Percentiles rank a stretch among this genome's conserved stretches.
These are phyloP conservation scores for Lanius ludovicianus DNA, from an alignment of 2,113 vertebrate genomes.

Conservation along the genomic window DNA sequence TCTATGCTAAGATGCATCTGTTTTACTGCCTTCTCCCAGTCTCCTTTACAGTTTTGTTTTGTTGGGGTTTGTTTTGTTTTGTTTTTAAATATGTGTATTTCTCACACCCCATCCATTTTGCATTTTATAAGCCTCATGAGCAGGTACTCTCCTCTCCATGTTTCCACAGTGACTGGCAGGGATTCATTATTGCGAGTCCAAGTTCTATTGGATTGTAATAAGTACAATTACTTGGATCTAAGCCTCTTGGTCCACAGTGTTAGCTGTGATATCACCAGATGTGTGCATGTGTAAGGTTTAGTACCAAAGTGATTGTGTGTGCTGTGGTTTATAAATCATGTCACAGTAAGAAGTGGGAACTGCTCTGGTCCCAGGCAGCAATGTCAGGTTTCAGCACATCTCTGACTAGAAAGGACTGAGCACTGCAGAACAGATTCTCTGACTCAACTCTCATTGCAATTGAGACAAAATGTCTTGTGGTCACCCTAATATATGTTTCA, in stretches of 20 bases:
- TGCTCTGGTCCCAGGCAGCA: background rate
- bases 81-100: background rate
- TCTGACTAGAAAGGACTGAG: background rate
- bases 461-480: background rate
- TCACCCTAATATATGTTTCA: slow-evolving; percentile 12
- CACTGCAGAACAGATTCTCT: background rate
- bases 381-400: background rate
- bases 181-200: background rate
- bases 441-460: background rate
- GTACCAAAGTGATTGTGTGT: background rate
- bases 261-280: background rate
- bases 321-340: background rate
- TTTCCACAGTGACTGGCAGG: background rate
- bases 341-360: background rate
- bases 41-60: background rate
- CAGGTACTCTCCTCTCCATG: background rate
- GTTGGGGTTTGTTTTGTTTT: background rate
- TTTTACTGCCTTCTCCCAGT: background rate
- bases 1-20: background rate
- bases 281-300: background rate
- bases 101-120: background rate
- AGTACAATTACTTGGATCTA: background rate
- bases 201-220: background rate
- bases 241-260: background rate
- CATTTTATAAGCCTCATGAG: background rate